Evolutionary conservation across 2,888 invertebrate genomes (phyloP), one percentile per base, ranked within the genome.

Genomic region (Eumerus sabulonum): DNA sequence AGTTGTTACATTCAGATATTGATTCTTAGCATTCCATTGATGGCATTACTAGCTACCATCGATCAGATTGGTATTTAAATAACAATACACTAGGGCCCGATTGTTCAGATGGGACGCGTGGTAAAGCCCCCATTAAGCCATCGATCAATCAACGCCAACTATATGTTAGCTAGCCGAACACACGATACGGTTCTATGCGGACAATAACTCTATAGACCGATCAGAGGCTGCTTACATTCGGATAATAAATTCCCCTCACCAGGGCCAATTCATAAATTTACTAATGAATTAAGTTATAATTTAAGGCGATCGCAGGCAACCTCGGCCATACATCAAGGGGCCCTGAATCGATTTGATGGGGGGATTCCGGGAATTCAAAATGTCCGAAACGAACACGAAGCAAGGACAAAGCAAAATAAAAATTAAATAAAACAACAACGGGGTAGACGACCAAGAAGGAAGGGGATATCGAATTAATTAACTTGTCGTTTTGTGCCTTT

Each of bases 401-500:
- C 36, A 48, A 45, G 54, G n/a, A 40, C 40, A 27, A 45, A 56
- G 56, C 44, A 60, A 62, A 48, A 67, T 60, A 17, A 35, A 40
- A 27, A n/a, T n/a, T n/a, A n/a, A 36, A 57, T 57, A 38, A 57
- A 53, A 42, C 16, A 57, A 54, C 35, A 71, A n/a, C 12, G 36
- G 42, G 45, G 14, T 36, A 17, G 19, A 47, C 27, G 44, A 60
- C 62, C 48, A 9, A 27, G 19, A 53, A 50, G 53, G 51, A 59
- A 79, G 73, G 85, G 87, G 87, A 86, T 85, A 86, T 86, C 86
- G 86, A 87, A 87, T 87, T 87, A 87, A 87, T 87, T 87, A 87
- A 87, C 86, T 87, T 87, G 87, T 87, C 87, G 87, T 87, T 87
- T 86, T 87, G 85, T 85, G 85, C 87, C 86, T 86, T 87, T 87